Conservation (phyloP, 2,113 vertebrate species). For the Dunckerocampus dactyliophorus region DNA sequence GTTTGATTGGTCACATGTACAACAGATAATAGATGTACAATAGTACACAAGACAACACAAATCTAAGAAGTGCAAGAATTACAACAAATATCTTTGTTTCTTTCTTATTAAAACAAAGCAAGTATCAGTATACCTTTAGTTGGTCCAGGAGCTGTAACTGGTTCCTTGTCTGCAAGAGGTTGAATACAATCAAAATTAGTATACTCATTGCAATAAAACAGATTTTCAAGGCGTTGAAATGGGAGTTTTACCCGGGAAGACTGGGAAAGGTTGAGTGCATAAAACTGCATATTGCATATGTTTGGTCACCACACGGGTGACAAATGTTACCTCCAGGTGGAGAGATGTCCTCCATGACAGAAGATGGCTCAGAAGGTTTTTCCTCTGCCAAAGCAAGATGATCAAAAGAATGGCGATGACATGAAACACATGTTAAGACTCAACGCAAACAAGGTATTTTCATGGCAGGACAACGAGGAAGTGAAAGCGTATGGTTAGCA, state of each 20-base stretch:
- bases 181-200: slow-evolving; percentile 35
- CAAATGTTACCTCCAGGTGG: slow-evolving; percentile 62
- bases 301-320: background rate
- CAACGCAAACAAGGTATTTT: slow-evolving; percentile 9
- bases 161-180: slow-evolving; percentile 70
- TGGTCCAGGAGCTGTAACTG: slow-evolving; percentile 82
- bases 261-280: background rate
- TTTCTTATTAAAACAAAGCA: background rate
- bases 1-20: slow-evolving; percentile 71
- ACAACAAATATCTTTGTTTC: background rate
- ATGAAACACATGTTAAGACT: slow-evolving; percentile 37
- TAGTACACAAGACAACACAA: slow-evolving; percentile 21
- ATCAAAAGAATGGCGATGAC: slow-evolving; percentile 50
- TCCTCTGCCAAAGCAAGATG: slow-evolving; percentile 27
- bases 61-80: background rate
- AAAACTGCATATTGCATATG: background rate
- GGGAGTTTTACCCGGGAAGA: background rate
- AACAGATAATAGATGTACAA: too few species aligned
- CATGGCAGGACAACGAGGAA: slow-evolving; percentile 5
- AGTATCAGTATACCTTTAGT: slow-evolving; percentile 80
- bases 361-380: slow-evolving; percentile 31
- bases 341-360: slow-evolving; percentile 13
- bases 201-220: slow-evolving; percentile 9
- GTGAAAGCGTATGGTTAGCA: background rate
- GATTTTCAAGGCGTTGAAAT: background rate